Conservation (phyloP, 2,797 vertebrate species). For the Phrynocephalus forsythii region DNA sequence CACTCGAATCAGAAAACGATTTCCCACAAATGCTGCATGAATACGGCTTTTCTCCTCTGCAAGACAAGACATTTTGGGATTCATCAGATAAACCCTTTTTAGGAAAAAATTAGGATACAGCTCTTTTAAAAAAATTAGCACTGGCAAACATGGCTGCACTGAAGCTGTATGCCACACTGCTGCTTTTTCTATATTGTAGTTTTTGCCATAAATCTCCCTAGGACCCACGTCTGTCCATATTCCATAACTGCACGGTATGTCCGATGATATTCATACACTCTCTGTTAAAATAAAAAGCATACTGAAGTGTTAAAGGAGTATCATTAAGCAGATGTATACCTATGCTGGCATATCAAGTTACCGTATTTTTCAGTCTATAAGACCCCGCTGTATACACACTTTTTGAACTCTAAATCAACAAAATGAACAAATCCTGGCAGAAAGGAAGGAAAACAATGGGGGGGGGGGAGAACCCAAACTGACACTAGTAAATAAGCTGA, state of each 20-base stretch:
- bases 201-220: background rate
- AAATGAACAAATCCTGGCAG: too few species aligned
- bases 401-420: too few species aligned
- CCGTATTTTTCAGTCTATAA: too few species aligned
- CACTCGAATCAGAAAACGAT: constrained; percentile 94
- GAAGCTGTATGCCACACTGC: background rate
- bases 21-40: constrained; percentile 89
- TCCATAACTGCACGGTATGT: background rate
- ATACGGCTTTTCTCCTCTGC: constrained; percentile 96
- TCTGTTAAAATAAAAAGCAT: too few species aligned
- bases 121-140: constrained; percentile 2
- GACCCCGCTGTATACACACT: too few species aligned
- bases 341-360: background rate
- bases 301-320: background rate
- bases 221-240: background rate
- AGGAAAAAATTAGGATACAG: background rate
- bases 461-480: too few species aligned
- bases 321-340: background rate
- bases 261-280: too few species aligned
- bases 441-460: too few species aligned
- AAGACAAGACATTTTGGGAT: constrained; percentile 49
- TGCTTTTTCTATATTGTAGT: background rate
- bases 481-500: too few species aligned
- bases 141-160: background rate
- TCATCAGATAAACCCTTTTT: constrained; percentile 32